phyloP scores from a whole-genome alignment of 2,797 vertebrate species.

The Toxotes lorentzi region DNA sequence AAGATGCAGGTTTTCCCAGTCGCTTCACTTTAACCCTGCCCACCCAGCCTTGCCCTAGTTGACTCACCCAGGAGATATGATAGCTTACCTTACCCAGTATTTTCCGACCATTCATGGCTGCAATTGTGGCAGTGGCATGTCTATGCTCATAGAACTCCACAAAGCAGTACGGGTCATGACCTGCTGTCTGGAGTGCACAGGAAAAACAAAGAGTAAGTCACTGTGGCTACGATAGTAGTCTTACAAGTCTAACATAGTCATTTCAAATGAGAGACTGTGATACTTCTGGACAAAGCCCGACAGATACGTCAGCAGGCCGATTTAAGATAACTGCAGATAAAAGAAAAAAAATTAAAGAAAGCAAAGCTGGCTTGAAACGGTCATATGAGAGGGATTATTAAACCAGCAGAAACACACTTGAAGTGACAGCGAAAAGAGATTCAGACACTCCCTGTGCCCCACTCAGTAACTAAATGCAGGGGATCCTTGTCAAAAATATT shows the following conservation, averaged over 20 bases:
- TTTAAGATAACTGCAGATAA: neutral
- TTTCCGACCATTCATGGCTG: slow-evolving; percentile 99
- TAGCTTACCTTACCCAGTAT: slow-evolving; percentile 99
- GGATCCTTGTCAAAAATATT: neutral
- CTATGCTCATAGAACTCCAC: slow-evolving; percentile 99
- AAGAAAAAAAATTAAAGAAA: neutral
- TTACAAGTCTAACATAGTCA: neutral
- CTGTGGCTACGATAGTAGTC: neutral
- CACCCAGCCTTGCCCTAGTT: slow-evolving; percentile 64
- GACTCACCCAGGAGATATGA: slow-evolving; percentile 84
- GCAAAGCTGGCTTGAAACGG: neutral
- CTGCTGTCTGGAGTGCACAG: slow-evolving; percentile 89
- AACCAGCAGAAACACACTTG: neutral
- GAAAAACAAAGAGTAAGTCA: slow-evolving; percentile 46
- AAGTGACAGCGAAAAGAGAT: neutral
- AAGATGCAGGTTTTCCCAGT: slow-evolving; percentile 44
- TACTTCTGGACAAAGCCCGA: neutral
- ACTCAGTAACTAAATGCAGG: neutral
- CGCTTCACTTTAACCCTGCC: slow-evolving; percentile 47
- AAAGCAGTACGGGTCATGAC: slow-evolving; percentile 98
- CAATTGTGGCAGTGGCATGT: slow-evolving; percentile 95
- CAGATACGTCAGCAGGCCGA: neutral
- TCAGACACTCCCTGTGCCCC: too few species aligned
- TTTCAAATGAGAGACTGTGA: neutral
- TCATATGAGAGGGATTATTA: neutral